These are phyloP conservation scores for Coregonus sp. DNA, from an alignment of 2,797 vertebrate genomes.

Conservation along the genomic window DNA sequence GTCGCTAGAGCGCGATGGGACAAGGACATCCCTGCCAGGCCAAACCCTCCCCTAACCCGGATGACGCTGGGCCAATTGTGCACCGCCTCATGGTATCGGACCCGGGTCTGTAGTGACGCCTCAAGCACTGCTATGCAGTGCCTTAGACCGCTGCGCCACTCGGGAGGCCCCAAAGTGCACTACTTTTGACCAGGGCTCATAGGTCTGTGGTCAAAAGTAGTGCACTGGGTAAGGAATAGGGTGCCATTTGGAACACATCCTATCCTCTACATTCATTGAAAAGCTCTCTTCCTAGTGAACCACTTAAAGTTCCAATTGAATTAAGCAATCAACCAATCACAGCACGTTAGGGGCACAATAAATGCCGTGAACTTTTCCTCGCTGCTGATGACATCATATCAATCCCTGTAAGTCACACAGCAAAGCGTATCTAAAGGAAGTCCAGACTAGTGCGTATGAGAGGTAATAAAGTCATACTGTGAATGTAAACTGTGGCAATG, in stretches of 20 bases:
- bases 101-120: too few relatives aligned
- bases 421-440: background rate
- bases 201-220: background rate
- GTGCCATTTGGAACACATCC: background rate
- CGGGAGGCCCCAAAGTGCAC: background rate
- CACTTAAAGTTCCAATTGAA: slow-evolving; percentile 55
- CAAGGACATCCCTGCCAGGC: too few relatives aligned
- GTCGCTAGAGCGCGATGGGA: too few relatives aligned
- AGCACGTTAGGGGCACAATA: slow-evolving; percentile 33
- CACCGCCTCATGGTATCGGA: too few relatives aligned
- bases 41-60: too few relatives aligned
- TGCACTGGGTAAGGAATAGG: background rate
- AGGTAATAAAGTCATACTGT: background rate
- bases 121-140: too few relatives aligned
- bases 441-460: background rate
- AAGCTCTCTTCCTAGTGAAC: slow-evolving; percentile 52
- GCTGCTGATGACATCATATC: slow-evolving; percentile 39
- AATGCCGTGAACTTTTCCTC: slow-evolving; percentile 38
- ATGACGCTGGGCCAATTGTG: too few relatives aligned
- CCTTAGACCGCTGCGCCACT: background rate
- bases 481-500: background rate
- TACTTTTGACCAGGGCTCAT: background rate
- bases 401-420: background rate
- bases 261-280: slow-evolving; percentile 61
- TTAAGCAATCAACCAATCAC: slow-evolving; percentile 64